These are phyloP conservation scores for Aphelenchoides avenae DNA, from an alignment of 1,140 invertebrate genomes.

Conservation along the genomic window DNA sequence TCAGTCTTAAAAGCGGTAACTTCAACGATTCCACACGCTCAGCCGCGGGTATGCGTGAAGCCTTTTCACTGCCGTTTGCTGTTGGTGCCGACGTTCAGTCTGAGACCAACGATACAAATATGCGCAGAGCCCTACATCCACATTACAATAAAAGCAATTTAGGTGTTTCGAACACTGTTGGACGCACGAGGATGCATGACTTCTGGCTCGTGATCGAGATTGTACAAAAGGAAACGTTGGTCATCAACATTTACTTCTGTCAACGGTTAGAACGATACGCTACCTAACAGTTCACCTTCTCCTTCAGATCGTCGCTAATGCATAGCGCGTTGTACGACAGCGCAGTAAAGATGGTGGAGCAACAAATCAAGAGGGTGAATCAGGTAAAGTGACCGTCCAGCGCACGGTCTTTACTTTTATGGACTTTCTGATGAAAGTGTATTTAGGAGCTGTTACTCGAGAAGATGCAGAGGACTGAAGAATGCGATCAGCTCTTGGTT, in stretches of 20 bases:
- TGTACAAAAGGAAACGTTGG: conserved; percentile 14
- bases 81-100: background rate
- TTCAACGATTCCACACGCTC: too few species aligned
- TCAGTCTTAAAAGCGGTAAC: conserved; percentile 2
- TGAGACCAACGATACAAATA: conserved; percentile 6
- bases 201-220: conserved; percentile 38
- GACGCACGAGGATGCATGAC: too few species aligned
- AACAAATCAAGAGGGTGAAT: conserved; percentile 35
- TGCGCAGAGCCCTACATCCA: too few species aligned
- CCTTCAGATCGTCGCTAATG: conserved; percentile 14
- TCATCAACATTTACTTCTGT: conserved; percentile 45
- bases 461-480: conserved; percentile 38
- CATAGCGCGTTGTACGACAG: conserved; percentile 26
- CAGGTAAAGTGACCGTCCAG: conserved; percentile 27
- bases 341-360: conserved; percentile 22
- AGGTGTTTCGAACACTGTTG: too few species aligned
- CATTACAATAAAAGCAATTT: too few species aligned
- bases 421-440: too few species aligned
- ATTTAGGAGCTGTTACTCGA: conserved; percentile 28
- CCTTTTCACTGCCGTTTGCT: too few species aligned
- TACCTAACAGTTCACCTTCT: background rate
- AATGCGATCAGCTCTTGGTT: conserved; percentile 28
- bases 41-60: too few species aligned
- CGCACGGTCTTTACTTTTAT: conserved; percentile 1
- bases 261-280: conserved; percentile 23